A percentile compares a stretch with the other conserved stretches of the same genome.
Conservation (phyloP, 2,888 invertebrate genomes). For the Corbicula japonica region DNA sequence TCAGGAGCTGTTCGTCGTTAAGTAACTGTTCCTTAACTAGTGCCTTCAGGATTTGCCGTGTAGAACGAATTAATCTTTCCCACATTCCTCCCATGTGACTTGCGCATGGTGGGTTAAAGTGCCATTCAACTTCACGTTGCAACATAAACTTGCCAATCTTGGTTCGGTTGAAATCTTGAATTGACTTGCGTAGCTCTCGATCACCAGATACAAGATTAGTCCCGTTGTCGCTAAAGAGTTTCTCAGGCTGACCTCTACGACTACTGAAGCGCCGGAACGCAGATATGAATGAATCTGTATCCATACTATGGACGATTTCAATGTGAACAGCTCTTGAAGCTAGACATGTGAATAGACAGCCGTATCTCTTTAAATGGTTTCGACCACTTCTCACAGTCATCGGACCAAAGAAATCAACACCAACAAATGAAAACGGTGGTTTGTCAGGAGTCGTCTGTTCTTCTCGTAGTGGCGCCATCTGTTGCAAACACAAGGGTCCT, state of each 20-base stretch:
- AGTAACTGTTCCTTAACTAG: conserved; percentile 30
- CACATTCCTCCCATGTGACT: conserved; percentile 43
- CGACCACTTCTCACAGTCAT: conserved; percentile 42
- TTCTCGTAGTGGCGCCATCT: conserved; percentile 35
- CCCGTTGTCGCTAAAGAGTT: conserved; percentile 49
- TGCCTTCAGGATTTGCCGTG: conserved; percentile 8
- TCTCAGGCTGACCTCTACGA: conserved; percentile 42
- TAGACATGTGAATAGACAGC: too few species aligned
- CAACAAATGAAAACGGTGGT: conserved; percentile 43
- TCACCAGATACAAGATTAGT: conserved; percentile 45
- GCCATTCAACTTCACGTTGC: conserved; percentile 30
- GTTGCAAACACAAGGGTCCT: conserved; percentile 8
- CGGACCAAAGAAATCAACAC: conserved; percentile 47
- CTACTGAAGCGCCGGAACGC: conserved; percentile 49
- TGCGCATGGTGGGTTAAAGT: conserved; percentile 48
- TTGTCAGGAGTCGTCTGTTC: conserved; percentile 27
- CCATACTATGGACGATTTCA: too few species aligned
- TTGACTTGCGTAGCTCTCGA: conserved; percentile 34
- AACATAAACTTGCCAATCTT: conserved; percentile 1
- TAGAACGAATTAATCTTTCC: conserved; percentile 35
- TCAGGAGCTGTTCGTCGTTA: conserved; percentile 29
- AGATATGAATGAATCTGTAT: conserved; percentile 44
- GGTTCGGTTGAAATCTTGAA: conserved; percentile 46
- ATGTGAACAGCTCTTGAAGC: too few species aligned
- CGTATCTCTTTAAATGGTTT: conserved; percentile 24